Conservation (phyloP, 2,888 invertebrate species). For the Archips crataeganus region DNA sequence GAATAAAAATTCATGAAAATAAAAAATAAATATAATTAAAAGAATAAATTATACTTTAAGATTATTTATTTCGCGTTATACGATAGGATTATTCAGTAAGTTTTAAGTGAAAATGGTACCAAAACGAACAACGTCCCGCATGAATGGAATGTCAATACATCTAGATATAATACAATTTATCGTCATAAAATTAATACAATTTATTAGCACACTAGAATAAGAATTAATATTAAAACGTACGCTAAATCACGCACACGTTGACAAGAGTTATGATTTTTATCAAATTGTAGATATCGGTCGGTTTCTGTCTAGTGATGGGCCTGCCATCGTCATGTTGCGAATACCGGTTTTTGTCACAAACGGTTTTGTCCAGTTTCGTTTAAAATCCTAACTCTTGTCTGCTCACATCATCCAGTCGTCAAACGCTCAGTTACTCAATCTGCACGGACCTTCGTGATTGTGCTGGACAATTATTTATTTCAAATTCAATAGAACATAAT, state of each 20-base stretch:
- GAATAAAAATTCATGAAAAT: background rate
- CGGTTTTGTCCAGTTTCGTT: slow-evolving; percentile 36
- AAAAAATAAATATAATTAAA: background rate
- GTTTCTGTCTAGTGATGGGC: slow-evolving; percentile 51
- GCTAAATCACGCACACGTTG: slow-evolving; percentile 59
- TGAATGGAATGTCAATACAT: slow-evolving; percentile 80
- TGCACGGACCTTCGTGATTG: slow-evolving; percentile 56
- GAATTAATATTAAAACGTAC: slow-evolving; percentile 78
- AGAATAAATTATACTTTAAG: too few species aligned
- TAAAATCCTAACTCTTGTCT: slow-evolving; percentile 59
- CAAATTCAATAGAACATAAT: slow-evolving; percentile 12
- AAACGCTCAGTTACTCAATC: slow-evolving; percentile 53
- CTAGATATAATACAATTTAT: slow-evolving; percentile 82
- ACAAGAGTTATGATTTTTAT: slow-evolving; percentile 70
- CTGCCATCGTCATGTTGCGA: slow-evolving; percentile 49
- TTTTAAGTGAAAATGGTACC: slow-evolving; percentile 46
- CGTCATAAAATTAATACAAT: slow-evolving; percentile 81
- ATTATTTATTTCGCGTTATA: too few species aligned
- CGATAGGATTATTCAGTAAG: too few species aligned
- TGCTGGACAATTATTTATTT: slow-evolving; percentile 51
- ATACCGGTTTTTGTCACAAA: slow-evolving; percentile 38
- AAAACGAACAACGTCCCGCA: slow-evolving; percentile 78
- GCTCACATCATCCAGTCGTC: slow-evolving; percentile 51
- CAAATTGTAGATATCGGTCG: slow-evolving; percentile 42
- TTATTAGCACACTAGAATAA: slow-evolving; percentile 84